Base-by-base conservation (phyloP, 1,140 invertebrate genomes). In the Aphelenchoides fujianensis region DNA sequence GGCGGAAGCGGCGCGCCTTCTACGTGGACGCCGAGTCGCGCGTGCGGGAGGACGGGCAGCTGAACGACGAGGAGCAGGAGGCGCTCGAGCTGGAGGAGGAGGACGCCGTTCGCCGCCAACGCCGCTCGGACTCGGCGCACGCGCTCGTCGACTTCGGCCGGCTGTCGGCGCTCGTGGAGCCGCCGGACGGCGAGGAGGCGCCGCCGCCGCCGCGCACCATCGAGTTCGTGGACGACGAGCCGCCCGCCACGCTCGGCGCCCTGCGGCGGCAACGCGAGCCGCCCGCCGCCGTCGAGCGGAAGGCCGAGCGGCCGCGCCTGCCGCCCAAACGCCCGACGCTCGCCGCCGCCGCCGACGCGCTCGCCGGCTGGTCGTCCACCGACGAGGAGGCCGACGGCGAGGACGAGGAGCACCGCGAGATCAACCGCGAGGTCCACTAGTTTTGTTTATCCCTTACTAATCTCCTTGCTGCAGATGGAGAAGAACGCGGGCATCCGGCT, bases 21-120 rank as follows among this genome's bases (percentile, higher is more conserved):
- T 70, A 70, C 23, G 63, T 66, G 64, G 59, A 31, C 68, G 16
- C n/a, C 23, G 30, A 23, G 27, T 19, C 59, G 27, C 35, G 27
- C 28, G 68, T 31, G n/a, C 53, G 28, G 28, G 59, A 34, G 31
- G 69, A 32, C 27, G 69, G 31, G 23, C 52, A n/a, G 23, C 23
- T 68, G 69, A 66, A 70, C 30, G 61, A 70, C 53, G 69, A 70
- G 48, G 69, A 71, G 23, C 61, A 70, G 23, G 69, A 71, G 19
- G 9, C 53, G 5, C 27, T 71, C 1, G 68, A 68, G 12, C 35
- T 70, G 19, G 69, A 70, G 27, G 69, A 70, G 30, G 61, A 70
- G 64, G 69, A 70, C 53, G 69, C 69, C 16, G 27, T 68, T 32
- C 28, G n/a, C 16, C 69, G 69, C n/a, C 69, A 70, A 41, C 53